Percentiles rank a stretch among this genome's conserved stretches.
These are phyloP conservation scores for Diarsia dahlii DNA, from an alignment of 2,888 invertebrate genomes.

Conservation along the genomic window DNA sequence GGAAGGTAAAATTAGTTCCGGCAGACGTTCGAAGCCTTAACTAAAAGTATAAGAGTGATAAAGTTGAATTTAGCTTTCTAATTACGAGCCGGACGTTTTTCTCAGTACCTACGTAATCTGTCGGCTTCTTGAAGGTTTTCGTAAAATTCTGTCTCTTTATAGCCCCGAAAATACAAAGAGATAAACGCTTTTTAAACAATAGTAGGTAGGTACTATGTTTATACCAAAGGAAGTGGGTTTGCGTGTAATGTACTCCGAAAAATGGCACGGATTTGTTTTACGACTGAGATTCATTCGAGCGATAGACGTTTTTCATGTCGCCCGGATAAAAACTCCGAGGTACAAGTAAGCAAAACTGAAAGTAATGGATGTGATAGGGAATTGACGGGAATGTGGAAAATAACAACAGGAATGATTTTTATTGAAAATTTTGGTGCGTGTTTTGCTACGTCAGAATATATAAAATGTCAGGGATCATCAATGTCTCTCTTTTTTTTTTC, in stretches of 20 bases:
- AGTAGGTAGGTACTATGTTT: slow-evolving; percentile 48
- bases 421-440: slow-evolving; percentile 24
- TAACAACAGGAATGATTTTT: slow-evolving; percentile 48
- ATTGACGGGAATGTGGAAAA: slow-evolving; percentile 51
- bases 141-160: neutral
- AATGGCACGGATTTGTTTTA: slow-evolving; percentile 69
- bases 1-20: slow-evolving; percentile 6
- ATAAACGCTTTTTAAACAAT: slow-evolving; percentile 59
- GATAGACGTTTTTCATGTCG: slow-evolving; percentile 70
- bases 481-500: neutral
- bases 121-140: neutral
- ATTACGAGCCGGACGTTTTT: neutral
- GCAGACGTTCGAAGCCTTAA: neutral
- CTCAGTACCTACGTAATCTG: neutral
- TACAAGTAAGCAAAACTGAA: slow-evolving; percentile 68
- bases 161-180: slow-evolving; percentile 27
- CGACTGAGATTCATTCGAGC: slow-evolving; percentile 67
- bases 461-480: neutral
- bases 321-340: slow-evolving; percentile 60
- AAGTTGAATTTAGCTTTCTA: neutral
- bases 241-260: slow-evolving; percentile 67
- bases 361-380: slow-evolving; percentile 65
- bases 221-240: slow-evolving; percentile 63
- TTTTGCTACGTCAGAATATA: neutral
- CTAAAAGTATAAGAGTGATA: neutral